Base-by-base conservation (phyloP, 2,888 invertebrate species). In the Thyatira batis region DNA sequence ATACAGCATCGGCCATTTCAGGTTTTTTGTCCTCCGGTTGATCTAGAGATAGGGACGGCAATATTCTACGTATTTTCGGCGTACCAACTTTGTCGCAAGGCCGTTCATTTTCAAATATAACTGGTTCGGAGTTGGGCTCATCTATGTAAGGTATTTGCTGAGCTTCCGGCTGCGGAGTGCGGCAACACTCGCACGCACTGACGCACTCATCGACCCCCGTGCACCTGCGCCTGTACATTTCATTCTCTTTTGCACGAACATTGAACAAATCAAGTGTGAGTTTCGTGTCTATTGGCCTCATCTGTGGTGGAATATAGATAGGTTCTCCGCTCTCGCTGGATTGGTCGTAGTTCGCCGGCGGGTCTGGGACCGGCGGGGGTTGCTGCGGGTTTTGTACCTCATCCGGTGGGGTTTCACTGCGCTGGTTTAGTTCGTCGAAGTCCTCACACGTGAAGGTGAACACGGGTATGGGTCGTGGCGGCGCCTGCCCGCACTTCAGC, bases 381-480 rank as follows among this genome's bases (percentile, higher is more conserved):
- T 69, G 58, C 11, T 77, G 76, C 6, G 65, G 55, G 13, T 17
- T 8, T 1, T 73, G 73, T 6, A 73, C 69, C 48, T 74, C 60
- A 54, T 53, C 43, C n/a, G 58, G 65, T 1, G 73, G 70, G 1
- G 74, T 68, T 43, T 78, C 72, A 4, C 73, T 76, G 21, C 27
- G 25, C 71, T 65, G 1, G 75, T 75, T 71, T 49, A 61, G 73
- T 44, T 84, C 87, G 53, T 91, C 90, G 51, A 82, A 86, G 61
- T 91, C 92, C 54, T 89, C 91, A 58, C 91, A 91, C 0, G 90
- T 91, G 60, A 91, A 91, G 0, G 90, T 86, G 60, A 92, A 92
- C 2, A 91, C 77, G 0, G 91, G 90, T 13, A 90, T 87, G 1
- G 84, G 85, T 0, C 83, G 73, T 2, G 79, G 71, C 1, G 78